Evolutionary conservation across 2,113 vertebrate genomes (phyloP), one percentile per base, ranked within the genome.

Genomic region (Xyliphius kryptos): DNA sequence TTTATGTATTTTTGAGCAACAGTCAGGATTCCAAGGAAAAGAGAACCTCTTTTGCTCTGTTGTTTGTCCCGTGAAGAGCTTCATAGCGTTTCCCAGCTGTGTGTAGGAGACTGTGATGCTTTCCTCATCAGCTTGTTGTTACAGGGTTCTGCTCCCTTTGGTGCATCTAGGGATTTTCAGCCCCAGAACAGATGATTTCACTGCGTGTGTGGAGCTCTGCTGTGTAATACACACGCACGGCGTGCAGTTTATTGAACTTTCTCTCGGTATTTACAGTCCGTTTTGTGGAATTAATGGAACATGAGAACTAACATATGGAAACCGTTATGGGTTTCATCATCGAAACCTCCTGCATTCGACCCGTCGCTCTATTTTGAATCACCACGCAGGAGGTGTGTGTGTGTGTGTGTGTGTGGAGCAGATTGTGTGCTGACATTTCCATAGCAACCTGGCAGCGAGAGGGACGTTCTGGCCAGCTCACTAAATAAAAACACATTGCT

Each of bases 391-490:
- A 32, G 26, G 26, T 32, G 26, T 32, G 26, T 32, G 26, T 32
- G 26, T 32, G 26, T 32, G 26, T 32, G 26, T 32, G 26, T 32
- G 26, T 32, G 26, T 1, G 26, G 20, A 16, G 61, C 12, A 46
- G 22, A 55, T 12, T 15, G 38, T 50, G 46, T n/a, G 63, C 50
- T 66, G 63, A 32, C 4, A 1, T 32, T 32, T 6, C 32, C 55
- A 66, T 66, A 26, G 63, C 37, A 66, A 58, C 63, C n/a, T 66
- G 55, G 11, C 32, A 37, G 14, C 9, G 48, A 22, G 1, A 1
- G 41, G 13, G 37, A 14, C n/a, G 21, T 56, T 56, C 15, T 56
- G 26, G 11, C n/a, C 21, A 49, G 46, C 16, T 49, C 9, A 3
- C 20, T 57, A 12, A 56, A 10, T 40, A 65, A 40, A 57, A 40